Conservation (phyloP, 2,113 vertebrate genomes). For the Erinaceus europaeus region DNA sequence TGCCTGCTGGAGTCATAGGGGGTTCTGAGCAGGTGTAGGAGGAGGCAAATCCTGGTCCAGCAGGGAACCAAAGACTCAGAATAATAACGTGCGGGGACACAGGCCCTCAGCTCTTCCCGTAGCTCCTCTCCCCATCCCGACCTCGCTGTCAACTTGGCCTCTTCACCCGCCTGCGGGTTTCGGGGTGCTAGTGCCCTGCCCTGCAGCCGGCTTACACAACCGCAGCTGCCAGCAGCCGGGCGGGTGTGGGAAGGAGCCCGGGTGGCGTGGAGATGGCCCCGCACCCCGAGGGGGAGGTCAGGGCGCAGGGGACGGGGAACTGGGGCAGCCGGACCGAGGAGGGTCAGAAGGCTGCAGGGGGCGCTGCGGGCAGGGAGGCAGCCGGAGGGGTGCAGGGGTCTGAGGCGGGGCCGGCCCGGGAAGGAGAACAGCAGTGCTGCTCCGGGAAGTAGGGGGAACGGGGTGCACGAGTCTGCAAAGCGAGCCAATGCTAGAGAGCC, state of each 20-base stretch:
- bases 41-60: neutral
- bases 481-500: no score
- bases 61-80: neutral
- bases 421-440: no score
- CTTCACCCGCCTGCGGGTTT: neutral
- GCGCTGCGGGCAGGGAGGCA: neutral
- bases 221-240: neutral
- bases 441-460: no score
- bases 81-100: neutral
- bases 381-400: neutral
- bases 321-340: no score
- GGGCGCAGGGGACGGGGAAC: neutral
- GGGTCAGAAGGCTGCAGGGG: neutral
- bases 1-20: neutral
- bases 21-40: neutral
- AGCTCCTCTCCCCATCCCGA: neutral
- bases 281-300: neutral
- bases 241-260: neutral
- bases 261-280: neutral
- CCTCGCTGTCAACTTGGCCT: neutral
- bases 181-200: neutral
- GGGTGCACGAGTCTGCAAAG: no score
- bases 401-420: neutral
- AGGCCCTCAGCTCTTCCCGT: neutral
- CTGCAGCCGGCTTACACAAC: conserved; percentile 43